phyloP scores from a whole-genome alignment of 2,888 invertebrate genomes.

The Xanthorhoe spadicearia region DNA sequence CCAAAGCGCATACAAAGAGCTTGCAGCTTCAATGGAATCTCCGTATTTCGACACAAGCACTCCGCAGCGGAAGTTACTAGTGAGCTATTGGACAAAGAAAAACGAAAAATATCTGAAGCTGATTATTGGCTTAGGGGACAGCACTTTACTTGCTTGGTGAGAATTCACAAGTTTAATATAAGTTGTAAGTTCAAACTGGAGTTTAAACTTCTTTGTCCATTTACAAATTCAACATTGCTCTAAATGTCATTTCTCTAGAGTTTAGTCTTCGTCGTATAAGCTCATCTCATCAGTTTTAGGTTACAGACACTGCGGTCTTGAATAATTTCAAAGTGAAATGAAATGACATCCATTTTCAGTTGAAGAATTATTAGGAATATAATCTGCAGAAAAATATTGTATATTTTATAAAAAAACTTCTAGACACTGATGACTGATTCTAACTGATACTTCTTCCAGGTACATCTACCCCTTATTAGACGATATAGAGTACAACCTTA shows the following conservation, averaged over 20 bases:
- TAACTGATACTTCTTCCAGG: slow-evolving; percentile 54
- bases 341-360: no score
- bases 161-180: neutral
- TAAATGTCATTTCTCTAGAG: no score
- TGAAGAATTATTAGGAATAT: no score
- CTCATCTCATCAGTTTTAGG: no score
- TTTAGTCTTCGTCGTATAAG: no score
- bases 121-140: slow-evolving; percentile 62
- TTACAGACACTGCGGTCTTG: no score
- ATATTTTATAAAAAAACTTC: no score
- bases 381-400: neutral
- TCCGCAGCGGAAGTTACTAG: slow-evolving; percentile 52
- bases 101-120: slow-evolving; percentile 64
- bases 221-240: no score
- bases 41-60: slow-evolving; percentile 67
- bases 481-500: slow-evolving; percentile 67
- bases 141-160: slow-evolving; percentile 68
- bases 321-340: no score
- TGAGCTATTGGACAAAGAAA: slow-evolving; percentile 59
- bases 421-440: no score
- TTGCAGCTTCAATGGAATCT: slow-evolving; percentile 67
- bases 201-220: no score
- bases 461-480: slow-evolving; percentile 66
- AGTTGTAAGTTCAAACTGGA: no score
- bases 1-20: slow-evolving; percentile 58